Percentiles rank a stretch among this genome's conserved stretches.
These are phyloP conservation scores for Smutsia temminckii DNA, from an alignment of 2,797 vertebrate species.

Conservation along the genomic window DNA sequence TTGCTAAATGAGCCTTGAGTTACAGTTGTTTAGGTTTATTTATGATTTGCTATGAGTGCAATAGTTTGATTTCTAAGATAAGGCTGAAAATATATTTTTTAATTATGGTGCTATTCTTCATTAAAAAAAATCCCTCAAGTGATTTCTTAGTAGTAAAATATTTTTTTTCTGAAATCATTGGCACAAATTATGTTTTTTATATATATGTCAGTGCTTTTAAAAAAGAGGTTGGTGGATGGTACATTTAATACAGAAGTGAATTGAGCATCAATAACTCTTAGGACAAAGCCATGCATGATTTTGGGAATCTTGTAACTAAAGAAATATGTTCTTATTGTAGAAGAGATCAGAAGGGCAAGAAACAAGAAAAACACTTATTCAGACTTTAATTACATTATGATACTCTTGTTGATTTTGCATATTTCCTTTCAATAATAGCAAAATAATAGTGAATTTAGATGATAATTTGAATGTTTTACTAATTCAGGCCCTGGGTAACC, in stretches of 20 bases:
- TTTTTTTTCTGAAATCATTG: constrained; percentile 12
- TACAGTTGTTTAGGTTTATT: constrained; percentile 15
- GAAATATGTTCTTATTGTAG: neutral
- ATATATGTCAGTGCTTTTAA: neutral
- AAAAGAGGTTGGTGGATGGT: neutral
- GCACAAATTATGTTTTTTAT: neutral
- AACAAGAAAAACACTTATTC: neutral
- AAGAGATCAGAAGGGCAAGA: neutral
- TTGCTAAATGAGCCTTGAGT: constrained; percentile 28
- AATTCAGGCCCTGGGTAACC: neutral
- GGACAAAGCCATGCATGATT: neutral
- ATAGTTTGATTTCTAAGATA: constrained; percentile 25
- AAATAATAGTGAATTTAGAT: constrained; percentile 22
- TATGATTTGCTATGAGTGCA: constrained; percentile 2
- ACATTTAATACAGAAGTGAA: neutral
- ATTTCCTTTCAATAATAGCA: constrained; percentile 36
- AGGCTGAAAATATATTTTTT: neutral
- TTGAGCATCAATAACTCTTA: neutral
- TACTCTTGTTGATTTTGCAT: neutral
- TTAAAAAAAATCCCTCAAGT: neutral
- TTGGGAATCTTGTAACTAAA: constrained; percentile 5
- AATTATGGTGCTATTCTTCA: neutral
- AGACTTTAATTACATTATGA: neutral
- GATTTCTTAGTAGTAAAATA: constrained; percentile 6
- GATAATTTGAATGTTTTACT: constrained; percentile 4